Percentiles rank a stretch among this genome's conserved stretches.
These are phyloP conservation scores for Pachycephus smyrnensis DNA, from an alignment of 2,888 invertebrate genomes.

Conservation along the genomic window DNA sequence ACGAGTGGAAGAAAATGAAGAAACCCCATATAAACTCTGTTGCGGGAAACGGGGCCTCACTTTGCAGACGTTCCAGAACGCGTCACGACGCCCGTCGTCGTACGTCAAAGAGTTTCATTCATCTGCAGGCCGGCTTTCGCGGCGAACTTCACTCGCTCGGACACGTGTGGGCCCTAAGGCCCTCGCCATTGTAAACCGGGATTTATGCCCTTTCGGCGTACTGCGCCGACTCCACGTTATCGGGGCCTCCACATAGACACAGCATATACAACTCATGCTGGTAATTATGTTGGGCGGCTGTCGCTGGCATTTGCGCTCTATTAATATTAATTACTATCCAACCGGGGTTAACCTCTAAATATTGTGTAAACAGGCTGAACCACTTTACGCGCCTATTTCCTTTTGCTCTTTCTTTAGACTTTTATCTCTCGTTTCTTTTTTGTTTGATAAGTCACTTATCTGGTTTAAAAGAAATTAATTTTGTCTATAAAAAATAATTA, in stretches of 20 bases:
- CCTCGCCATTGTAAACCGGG: constrained; percentile 30
- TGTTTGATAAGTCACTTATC: background rate
- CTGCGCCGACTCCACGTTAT: constrained; percentile 39
- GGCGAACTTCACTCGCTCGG: constrained; percentile 23
- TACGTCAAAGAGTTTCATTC: constrained; percentile 44
- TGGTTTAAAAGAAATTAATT: background rate
- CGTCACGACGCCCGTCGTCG: constrained; percentile 8
- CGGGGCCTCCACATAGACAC: constrained; percentile 9
- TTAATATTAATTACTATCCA: constrained; percentile 18
- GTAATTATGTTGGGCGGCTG: constrained; percentile 5
- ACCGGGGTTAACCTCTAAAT: background rate
- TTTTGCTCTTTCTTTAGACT: background rate
- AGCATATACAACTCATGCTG: background rate
- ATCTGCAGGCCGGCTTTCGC: constrained; percentile 27
- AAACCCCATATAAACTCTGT: constrained; percentile 13
- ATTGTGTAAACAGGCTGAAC: constrained; percentile 7
- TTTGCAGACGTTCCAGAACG: constrained; percentile 20
- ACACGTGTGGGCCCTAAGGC: constrained; percentile 19
- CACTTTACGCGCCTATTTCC: background rate
- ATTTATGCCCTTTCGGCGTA: constrained; percentile 57
- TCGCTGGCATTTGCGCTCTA: constrained; percentile 10
- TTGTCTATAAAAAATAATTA: background rate
- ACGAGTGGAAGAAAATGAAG: constrained; percentile 7
- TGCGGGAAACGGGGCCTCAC: constrained; percentile 29
- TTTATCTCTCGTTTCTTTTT: background rate